These are phyloP conservation scores for Macrocentrus cingulum DNA, from an alignment of 1,140 invertebrate genomes.

Conservation along the genomic window DNA sequence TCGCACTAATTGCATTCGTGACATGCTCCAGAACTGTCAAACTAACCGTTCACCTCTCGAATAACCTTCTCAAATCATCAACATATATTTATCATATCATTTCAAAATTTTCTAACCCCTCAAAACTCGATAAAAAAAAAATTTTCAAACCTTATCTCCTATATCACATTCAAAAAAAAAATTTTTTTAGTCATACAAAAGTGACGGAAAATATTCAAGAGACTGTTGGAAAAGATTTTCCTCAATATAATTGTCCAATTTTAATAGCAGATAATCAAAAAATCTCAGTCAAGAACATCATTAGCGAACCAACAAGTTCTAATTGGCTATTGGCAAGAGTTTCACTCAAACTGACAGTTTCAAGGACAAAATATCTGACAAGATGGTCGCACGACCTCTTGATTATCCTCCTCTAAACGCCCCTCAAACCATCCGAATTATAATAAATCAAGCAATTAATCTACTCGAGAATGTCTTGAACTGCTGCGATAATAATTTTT, in stretches of 20 bases:
- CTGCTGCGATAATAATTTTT: too few relatives aligned
- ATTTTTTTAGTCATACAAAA: too few relatives aligned
- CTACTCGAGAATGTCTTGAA: too few relatives aligned
- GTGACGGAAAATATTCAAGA: too few relatives aligned
- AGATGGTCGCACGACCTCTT: too few relatives aligned
- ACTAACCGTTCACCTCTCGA: conserved; percentile 40
- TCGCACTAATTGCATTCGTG: conserved; percentile 60
- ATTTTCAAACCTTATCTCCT: not conserved
- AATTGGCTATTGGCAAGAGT: conserved; percentile 50
- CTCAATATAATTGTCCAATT: conserved; percentile 45
- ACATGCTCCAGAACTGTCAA: conserved; percentile 55
- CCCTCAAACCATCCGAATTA: too few relatives aligned
- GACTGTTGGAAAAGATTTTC: conserved; percentile 33
- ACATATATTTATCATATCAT: not conserved
- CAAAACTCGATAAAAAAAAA: not conserved
- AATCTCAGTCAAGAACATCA: conserved; percentile 49
- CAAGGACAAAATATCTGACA: conserved; percentile 38
- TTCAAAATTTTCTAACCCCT: conserved; percentile 3
- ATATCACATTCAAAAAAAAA: not conserved
- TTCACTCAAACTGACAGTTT: conserved; percentile 38
- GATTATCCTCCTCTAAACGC: too few relatives aligned
- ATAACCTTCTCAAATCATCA: conserved; percentile 20
- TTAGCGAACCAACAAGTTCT: conserved; percentile 47
- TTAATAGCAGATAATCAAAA: conserved; percentile 52
- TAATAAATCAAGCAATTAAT: too few relatives aligned